phyloP scores from a whole-genome alignment of 2,797 vertebrate genomes.

The Synanceia verrucosa region DNA sequence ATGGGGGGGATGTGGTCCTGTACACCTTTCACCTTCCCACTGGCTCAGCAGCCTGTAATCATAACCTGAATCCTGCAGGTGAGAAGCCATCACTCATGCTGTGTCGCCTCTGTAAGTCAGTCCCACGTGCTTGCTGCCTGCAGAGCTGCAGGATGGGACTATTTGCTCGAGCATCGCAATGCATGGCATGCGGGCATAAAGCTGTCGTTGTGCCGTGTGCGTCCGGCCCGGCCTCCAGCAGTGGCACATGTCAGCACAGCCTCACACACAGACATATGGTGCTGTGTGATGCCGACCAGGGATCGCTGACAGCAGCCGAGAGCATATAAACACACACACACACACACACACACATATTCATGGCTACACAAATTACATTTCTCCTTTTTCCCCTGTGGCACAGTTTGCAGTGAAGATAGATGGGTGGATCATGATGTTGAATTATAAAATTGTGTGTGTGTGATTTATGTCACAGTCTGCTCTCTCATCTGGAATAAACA shows the following conservation, averaged over 20 bases:
- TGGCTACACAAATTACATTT: constrained; percentile 22
- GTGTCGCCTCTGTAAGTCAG: constrained; percentile 15
- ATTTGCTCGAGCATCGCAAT: constrained; percentile 34
- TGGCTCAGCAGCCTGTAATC: constrained; percentile 5
- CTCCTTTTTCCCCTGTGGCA: constrained; percentile 12
- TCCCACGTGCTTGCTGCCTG: constrained; percentile 6
- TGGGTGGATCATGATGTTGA: constrained; percentile 40
- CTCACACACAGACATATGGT: constrained; percentile 66
- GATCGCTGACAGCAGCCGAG: constrained; percentile 53
- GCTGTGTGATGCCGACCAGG: constrained; percentile 58
- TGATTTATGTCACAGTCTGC: constrained; percentile 28
- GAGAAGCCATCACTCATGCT: neutral
- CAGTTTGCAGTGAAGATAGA: constrained; percentile 30
- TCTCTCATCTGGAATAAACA: constrained; percentile 37
- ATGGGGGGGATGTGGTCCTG: neutral
- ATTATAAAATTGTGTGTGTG: constrained; percentile 19
- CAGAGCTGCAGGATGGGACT: constrained; percentile 52
- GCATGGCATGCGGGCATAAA: constrained; percentile 57
- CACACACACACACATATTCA: constrained; percentile 15
- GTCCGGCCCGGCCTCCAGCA: constrained; percentile 53
- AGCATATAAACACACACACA: constrained; percentile 21
- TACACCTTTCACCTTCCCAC: neutral
- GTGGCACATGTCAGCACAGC: constrained; percentile 57
- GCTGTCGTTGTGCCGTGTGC: constrained; percentile 64
- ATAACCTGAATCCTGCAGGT: constrained; percentile 17